Evolutionary conservation across 1,140 invertebrate genomes (phyloP).

Genomic region (Cydia fagiglandana): DNA sequence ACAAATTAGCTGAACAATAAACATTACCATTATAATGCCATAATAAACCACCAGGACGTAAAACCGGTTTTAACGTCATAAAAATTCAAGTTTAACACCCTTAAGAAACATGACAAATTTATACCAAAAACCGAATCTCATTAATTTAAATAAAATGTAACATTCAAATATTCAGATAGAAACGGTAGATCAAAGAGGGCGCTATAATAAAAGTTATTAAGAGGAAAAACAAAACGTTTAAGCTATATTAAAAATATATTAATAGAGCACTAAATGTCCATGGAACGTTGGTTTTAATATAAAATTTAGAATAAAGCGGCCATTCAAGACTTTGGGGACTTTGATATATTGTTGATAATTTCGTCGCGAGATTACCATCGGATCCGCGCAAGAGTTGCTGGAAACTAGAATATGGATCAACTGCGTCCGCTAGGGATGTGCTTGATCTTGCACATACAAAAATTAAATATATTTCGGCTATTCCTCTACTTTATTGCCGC

Average conservation of each 20-base stretch:
- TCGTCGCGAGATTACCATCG: constrained; percentile 57
- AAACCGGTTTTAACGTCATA: constrained; percentile 36
- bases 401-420: constrained; percentile 37
- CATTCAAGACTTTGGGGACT: constrained; percentile 40
- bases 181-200: constrained; percentile 46
- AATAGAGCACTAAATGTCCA: constrained; percentile 64
- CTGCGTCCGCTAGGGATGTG: constrained; percentile 44
- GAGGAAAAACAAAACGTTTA: constrained; percentile 65
- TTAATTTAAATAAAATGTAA: constrained; percentile 45
- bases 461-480: too few relatives aligned
- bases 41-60: constrained; percentile 33
- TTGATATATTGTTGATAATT: constrained; percentile 65
- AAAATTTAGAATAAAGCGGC: constrained; percentile 47
- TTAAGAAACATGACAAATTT: constrained; percentile 40
- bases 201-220: constrained; percentile 62
- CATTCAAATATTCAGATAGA: constrained; percentile 46
- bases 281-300: constrained; percentile 58
- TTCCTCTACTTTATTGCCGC: too few relatives aligned
- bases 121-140: constrained; percentile 49
- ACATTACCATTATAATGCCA: constrained; percentile 52
- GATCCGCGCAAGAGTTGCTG: constrained; percentile 44
- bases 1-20: constrained; percentile 57
- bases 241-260: constrained; percentile 67
- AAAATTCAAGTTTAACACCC: constrained; percentile 39
- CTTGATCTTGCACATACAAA: background rate